Evolutionary conservation across 23 tunicate species (phyloP).

Genomic region (Phallusia fumigata): DNA sequence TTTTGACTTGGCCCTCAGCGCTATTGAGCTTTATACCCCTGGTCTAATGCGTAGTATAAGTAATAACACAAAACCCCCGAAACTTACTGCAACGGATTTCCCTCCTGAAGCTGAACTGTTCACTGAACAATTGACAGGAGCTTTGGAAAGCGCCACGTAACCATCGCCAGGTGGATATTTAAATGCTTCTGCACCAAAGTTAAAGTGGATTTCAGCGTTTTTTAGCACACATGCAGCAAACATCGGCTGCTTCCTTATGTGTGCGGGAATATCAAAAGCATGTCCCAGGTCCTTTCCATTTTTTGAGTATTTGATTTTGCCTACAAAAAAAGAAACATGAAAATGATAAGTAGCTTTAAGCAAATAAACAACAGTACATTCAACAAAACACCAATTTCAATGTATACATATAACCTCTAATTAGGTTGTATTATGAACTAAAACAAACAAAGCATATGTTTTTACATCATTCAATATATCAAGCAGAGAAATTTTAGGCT

Average conservation of each 20-base stretch:
- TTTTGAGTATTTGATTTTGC: constrained; percentile 71
- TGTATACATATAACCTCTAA: not conserved
- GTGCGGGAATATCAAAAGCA: constrained; percentile 91
- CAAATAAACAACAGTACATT: too few relatives aligned
- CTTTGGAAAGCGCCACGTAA: constrained; percentile 50
- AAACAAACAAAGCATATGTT: too few relatives aligned
- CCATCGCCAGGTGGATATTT: constrained; percentile 57
- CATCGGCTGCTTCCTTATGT: constrained; percentile 51
- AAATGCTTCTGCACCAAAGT: constrained; percentile 73
- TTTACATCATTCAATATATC: too few relatives aligned
- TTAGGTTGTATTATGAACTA: too few relatives aligned
- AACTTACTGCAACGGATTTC: constrained; percentile 3
- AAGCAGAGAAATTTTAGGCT: too few relatives aligned
- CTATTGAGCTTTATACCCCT: too few relatives aligned
- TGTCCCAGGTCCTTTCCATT: constrained; percentile 87
- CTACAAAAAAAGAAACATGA: constrained; percentile 30
- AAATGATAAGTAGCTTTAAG: too few relatives aligned
- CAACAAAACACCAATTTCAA: too few relatives aligned
- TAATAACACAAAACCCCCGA: not conserved
- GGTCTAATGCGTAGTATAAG: too few relatives aligned
- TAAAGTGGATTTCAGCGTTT: constrained; percentile 82
- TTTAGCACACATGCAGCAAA: constrained; percentile 90
- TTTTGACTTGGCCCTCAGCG: too few relatives aligned
- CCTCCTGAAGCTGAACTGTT: constrained; percentile 24
- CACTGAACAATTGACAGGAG: constrained; percentile 30